Conservation (phyloP, 2,113 vertebrate genomes). For the Sakesphorus luctuosus region DNA sequence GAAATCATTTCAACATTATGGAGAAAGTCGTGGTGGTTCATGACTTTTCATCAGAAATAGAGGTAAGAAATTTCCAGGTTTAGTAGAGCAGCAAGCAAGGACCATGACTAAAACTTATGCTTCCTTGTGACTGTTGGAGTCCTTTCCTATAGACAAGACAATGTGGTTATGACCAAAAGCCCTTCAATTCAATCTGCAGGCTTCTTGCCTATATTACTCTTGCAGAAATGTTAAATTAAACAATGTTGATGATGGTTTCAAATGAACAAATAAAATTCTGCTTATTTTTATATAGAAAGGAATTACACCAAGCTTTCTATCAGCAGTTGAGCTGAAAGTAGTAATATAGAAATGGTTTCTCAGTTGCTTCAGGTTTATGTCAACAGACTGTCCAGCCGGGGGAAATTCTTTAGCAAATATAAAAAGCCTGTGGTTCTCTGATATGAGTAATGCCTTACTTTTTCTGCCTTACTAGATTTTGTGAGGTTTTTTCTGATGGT, state of each 20-base stretch:
- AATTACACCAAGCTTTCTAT: neutral
- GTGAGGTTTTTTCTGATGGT: neutral
- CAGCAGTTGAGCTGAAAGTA: neutral
- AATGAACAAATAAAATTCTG: neutral
- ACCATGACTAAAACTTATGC: neutral
- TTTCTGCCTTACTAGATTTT: neutral
- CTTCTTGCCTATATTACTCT: neutral
- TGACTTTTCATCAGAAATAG: neutral
- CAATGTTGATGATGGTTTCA: neutral
- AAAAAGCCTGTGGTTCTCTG: neutral
- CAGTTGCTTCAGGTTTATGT: slow-evolving; percentile 7
- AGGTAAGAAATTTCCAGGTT: neutral
- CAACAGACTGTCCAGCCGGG: neutral
- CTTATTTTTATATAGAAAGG: neutral
- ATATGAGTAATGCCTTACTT: neutral
- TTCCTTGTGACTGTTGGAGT: neutral
- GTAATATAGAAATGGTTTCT: slow-evolving; percentile 16
- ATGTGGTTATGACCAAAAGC: neutral
- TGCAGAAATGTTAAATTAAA: neutral
- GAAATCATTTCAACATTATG: neutral
- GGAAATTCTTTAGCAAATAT: slow-evolving; percentile 3
- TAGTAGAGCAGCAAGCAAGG: neutral
- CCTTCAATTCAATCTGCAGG: neutral
- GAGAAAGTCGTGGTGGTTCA: neutral
- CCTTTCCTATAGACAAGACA: neutral